These are phyloP conservation scores for Nothoprocta pentlandii DNA, from an alignment of 2,113 vertebrate genomes.

Conservation along the genomic window DNA sequence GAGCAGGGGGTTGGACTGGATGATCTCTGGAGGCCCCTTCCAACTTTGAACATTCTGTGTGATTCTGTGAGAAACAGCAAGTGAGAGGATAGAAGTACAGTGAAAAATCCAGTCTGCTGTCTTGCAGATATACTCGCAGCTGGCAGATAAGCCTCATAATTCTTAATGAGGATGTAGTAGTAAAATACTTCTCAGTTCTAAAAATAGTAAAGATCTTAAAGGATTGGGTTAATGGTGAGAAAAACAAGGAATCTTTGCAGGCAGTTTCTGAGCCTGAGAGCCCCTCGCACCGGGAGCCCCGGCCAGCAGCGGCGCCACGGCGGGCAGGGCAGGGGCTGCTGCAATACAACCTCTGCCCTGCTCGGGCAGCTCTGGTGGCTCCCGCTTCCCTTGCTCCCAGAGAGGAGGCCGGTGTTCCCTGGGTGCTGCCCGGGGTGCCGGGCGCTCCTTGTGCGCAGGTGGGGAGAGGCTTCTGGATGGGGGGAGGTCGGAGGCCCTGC, in stretches of 20 bases:
- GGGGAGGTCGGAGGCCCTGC: neutral
- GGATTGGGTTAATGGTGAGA: neutral
- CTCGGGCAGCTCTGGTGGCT: neutral
- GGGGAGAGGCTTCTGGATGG: no score
- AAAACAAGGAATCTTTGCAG: neutral
- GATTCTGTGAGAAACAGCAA: neutral
- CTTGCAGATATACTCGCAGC: neutral
- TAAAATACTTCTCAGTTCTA: neutral
- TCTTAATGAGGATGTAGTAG: neutral
- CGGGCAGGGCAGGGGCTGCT: no score
- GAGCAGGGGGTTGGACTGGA: no score
- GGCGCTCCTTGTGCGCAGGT: neutral
- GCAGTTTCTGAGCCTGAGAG: neutral
- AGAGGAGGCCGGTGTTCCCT: neutral
- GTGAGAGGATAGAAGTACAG: neutral
- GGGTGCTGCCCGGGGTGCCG: neutral
- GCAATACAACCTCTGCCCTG: no score
- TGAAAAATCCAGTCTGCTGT: neutral
- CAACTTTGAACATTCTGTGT: no score
- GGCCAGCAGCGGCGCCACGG: neutral
- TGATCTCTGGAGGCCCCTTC: no score
- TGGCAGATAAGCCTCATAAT: neutral
- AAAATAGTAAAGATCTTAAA: neutral
- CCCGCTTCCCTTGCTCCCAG: neutral
- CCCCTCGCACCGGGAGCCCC: neutral